Base-by-base conservation (phyloP, 2,797 vertebrate genomes). In the Cossypha caffra region DNA sequence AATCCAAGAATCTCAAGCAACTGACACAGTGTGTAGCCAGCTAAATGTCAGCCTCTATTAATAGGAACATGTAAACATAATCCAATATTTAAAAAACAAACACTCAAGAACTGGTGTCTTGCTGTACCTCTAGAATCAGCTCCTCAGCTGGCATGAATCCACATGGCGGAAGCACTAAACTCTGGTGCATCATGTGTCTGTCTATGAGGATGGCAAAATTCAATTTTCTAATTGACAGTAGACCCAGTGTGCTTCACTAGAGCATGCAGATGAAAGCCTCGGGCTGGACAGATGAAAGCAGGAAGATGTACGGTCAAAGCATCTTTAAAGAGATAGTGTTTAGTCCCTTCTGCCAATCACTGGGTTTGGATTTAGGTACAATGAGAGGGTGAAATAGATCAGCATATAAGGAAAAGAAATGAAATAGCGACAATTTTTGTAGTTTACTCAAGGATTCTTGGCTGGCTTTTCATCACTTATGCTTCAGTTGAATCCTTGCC, bases 11-110 rank as follows among this genome's bases (percentile, higher is more conserved):
- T 51, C 80, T 90, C 62, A 88, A 88, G 55, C 51, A 81, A 93
- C 64, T 88, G 64, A 93, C 85, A 91, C 72, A 83, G 61, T 75
- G 13, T 82, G 64, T 75, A 93, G 61, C 90, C 91, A 95, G 68
- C 52, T 93, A 91, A 92, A 95, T 90, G 85, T 90, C 78, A 86
- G 11, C 50, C 21, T 94, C 84, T 94, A 90, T 93, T 90, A 90
- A 95, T 86, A 91, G 50, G 24, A 94, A 58, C 79, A 75, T 51
- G 82, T 91, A 96, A 95, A 95, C 72, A 95, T 68, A 94, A 95
- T 95, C 42, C 76, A 94, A 80, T 94, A 96, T 96, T 95, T 81
- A 83, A 94, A 94, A 96, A 95, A 76, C 81, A 93, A 95, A 86
- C 79, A 64, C 47, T 95, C 38, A 82, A 76, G 72, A 76, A 66